Base-by-base conservation (phyloP, 2,797 vertebrate species). In the Schizothorax lantsangensis region DNA sequence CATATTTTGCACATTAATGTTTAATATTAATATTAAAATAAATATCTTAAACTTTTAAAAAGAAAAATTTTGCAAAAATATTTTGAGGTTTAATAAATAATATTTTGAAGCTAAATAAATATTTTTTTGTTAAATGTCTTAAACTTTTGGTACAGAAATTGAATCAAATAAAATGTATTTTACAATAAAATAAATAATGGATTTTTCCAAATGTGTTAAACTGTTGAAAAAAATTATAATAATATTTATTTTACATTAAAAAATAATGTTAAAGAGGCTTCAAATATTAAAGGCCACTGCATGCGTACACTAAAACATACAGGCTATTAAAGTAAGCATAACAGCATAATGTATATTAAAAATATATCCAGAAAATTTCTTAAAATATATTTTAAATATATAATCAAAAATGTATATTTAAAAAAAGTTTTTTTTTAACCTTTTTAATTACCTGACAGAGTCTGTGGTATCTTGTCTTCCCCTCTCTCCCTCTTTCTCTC, bases 401-500 rank as follows among this genome's bases (percentile, higher is more conserved):
- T 33, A 54, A 21, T 17, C 7, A 66, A 36, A 33, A 30, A 66
- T 17, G 2, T 15, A 66, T 23, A 11, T 23, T 11, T 68, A 14
- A 49, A 54, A 7, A 6, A 38, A 21, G 21, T 1, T 30, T 30
- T 30, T 30, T 30, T 30, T 30, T 30, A 30, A 30, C 30, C 36
- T 38, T 38, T 38, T 38, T 77, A 36, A n/a, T 68, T 89, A 89
- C 88, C 88, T 90, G 77, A 12, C 74, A 75, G 82, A 87, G 72
- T 74, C 7, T 23, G 45, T 80, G 84, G 86, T 49, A 8, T 30
- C 52, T 59, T 78, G 84, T 92, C 73, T 82, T 66, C 40, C 69
- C 52, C 79, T 66, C 85, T 92, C 79, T 83, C 71, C 78, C 78
- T 83, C 75, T 74, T 54, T 79, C 90, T 88, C 82, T 90, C 66